Evolutionary conservation across 2,113 vertebrate genomes (phyloP).

Genomic region (Alosa alosa): DNA sequence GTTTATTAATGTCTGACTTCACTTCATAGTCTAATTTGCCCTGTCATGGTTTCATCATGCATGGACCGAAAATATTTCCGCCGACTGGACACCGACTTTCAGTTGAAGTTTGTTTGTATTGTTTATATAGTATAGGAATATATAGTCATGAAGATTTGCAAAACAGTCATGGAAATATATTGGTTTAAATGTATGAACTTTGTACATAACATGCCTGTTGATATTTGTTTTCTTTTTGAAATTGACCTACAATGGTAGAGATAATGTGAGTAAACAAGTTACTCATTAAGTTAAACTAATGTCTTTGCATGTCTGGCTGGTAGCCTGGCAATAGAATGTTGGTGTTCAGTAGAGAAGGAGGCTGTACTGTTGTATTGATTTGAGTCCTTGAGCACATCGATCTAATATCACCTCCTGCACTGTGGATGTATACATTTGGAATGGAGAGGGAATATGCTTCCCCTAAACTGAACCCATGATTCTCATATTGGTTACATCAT

Average conservation of each 20-base stretch:
- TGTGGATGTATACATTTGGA: not conserved
- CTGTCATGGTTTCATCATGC: too few species aligned
- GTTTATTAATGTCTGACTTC: too few species aligned
- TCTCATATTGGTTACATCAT: conserved; percentile 7
- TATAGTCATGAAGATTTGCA: too few species aligned
- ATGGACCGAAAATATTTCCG: too few species aligned
- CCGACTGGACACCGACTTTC: too few species aligned
- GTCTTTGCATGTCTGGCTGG: not conserved
- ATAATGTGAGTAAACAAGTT: not conserved
- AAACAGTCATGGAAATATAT: too few species aligned
- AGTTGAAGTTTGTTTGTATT: too few species aligned
- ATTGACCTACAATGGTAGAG: not conserved
- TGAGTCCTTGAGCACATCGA: not conserved
- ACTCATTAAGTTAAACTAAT: not conserved
- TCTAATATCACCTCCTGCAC: not conserved
- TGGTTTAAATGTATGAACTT: too few species aligned
- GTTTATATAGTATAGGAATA: too few species aligned
- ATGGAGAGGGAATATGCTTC: not conserved
- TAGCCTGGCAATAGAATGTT: not conserved
- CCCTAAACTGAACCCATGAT: not conserved
- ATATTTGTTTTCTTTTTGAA: not conserved
- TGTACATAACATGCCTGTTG: too few species aligned
- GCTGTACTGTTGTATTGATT: not conserved
- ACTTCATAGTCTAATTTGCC: too few species aligned
- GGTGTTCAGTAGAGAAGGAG: not conserved